Base-by-base conservation (phyloP, 2,113 vertebrate species). In the Chloropsis cyanopogon region DNA sequence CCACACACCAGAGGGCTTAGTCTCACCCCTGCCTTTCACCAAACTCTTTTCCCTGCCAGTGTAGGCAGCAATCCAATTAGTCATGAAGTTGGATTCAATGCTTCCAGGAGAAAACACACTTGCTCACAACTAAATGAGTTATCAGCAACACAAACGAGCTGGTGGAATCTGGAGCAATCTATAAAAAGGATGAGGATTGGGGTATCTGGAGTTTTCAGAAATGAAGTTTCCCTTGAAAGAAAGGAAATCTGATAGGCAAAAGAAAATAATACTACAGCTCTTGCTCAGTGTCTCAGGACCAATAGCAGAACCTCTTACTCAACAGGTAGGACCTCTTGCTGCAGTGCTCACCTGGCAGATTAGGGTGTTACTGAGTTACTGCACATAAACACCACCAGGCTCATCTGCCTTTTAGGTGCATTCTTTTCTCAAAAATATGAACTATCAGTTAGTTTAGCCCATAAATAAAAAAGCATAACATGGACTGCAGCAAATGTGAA, bases 41-140 rank as follows among this genome's bases (percentile, higher is more conserved):
- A 52, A 53, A 77, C 60, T 76, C 59, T 63, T 28, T 8, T 86
- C 39, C 23, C 60, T 83, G 54, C 29, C 19, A 77, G 29, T 39
- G 52, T 39, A 92, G 54, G 64, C 82, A 93, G 64, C 39, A 94
- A 84, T 68, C 47, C 88, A 82, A 42, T 64, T 53, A 95, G 91
- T 75, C 86, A 95, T 1, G 0, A 92, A 50, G 26, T 18, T 65
- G 60, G 73, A 90, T 83, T 71, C 64, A 56, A 4, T 84, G 86
- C 28, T 69, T 86, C 41, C 66, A 75, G 33, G 14, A 81, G 52
- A 89, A 93, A 95, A 91, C 53, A 86, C 8, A 29, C 57, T 92
- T 95, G 86, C 65, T 89, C 86, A 95, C 89, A 95, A 92, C 65
- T 79, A 86, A 75, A n/a, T 56, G 41, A 96, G 35, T 65, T 95